phyloP scores from a whole-genome alignment of 1,140 invertebrate genomes.

The Yoshiicerus persimilis region DNA sequence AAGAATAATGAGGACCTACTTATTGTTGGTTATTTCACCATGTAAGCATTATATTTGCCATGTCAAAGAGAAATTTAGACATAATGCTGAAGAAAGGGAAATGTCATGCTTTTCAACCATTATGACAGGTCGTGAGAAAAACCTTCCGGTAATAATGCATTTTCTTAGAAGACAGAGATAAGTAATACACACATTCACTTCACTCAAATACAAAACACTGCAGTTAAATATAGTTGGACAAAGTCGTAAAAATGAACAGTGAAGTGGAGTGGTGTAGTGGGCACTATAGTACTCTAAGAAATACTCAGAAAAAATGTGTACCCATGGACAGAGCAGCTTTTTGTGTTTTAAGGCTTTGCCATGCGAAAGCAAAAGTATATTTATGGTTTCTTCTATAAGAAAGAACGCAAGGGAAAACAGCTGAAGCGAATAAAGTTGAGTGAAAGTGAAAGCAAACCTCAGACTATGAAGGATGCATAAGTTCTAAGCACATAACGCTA shows the following conservation, averaged over 20 bases:
- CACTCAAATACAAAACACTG: background rate
- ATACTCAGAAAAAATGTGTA: background rate
- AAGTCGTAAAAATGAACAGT: background rate
- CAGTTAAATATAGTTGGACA: background rate
- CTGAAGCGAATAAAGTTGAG: constrained; percentile 16
- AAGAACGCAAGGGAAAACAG: background rate
- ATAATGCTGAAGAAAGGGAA: background rate
- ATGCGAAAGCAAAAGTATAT: background rate
- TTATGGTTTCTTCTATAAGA: background rate
- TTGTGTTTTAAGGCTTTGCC: background rate
- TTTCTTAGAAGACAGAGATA: background rate
- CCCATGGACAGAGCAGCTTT: background rate
- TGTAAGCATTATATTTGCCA: background rate
- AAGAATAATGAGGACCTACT: background rate
- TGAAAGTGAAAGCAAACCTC: constrained; percentile 2
- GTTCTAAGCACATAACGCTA: background rate
- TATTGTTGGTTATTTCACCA: background rate
- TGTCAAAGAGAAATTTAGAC: constrained; percentile 14
- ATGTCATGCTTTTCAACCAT: background rate
- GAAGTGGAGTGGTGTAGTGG: background rate
- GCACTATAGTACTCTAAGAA: background rate
- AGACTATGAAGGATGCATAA: background rate
- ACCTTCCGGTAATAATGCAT: background rate
- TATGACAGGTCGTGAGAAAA: background rate
- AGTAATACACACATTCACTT: constrained; percentile 15